Conservation (phyloP, 2,888 invertebrate species). For the Xestia sexstrigata region DNA sequence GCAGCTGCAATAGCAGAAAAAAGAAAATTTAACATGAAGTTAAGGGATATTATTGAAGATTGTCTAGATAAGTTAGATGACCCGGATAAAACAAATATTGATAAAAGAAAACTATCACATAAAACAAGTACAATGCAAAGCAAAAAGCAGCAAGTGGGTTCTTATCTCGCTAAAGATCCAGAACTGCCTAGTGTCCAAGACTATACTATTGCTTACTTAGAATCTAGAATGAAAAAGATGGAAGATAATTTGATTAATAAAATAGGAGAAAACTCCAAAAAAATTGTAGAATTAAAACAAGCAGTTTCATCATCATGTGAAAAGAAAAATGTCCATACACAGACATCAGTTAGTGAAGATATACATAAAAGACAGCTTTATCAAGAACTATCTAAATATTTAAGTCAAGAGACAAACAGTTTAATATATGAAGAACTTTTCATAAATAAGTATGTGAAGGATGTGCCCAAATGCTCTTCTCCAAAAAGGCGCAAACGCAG, state of each 20-base stretch:
- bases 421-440: slow-evolving; percentile 86
- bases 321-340: slow-evolving; percentile 71
- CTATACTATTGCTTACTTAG: slow-evolving; percentile 78
- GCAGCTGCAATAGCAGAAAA: slow-evolving; percentile 83
- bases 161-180: slow-evolving; percentile 63
- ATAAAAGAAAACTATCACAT: slow-evolving; percentile 42
- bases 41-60: slow-evolving; percentile 82
- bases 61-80: slow-evolving; percentile 79
- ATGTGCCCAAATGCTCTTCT: slow-evolving; percentile 45
- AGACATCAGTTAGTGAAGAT: slow-evolving; percentile 74
- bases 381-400: slow-evolving; percentile 83
- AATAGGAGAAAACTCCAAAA: slow-evolving; percentile 84
- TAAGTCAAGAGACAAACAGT: slow-evolving; percentile 80
- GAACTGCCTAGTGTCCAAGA: slow-evolving; percentile 69
- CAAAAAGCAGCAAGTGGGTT: slow-evolving; percentile 46
- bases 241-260: slow-evolving; percentile 80
- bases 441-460: slow-evolving; percentile 75
- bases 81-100: slow-evolving; percentile 53
- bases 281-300: slow-evolving; percentile 79
- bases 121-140: slow-evolving; percentile 19
- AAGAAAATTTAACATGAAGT: slow-evolving; percentile 85
- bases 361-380: slow-evolving; percentile 80
- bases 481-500: slow-evolving; percentile 74
- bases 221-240: slow-evolving; percentile 82
- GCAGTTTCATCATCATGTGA: slow-evolving; percentile 56